Percentiles rank a stretch among this genome's conserved stretches.
Evolutionary conservation across 2,888 invertebrate genomes (phyloP).

Genomic region (Sussaba pulchella): DNA sequence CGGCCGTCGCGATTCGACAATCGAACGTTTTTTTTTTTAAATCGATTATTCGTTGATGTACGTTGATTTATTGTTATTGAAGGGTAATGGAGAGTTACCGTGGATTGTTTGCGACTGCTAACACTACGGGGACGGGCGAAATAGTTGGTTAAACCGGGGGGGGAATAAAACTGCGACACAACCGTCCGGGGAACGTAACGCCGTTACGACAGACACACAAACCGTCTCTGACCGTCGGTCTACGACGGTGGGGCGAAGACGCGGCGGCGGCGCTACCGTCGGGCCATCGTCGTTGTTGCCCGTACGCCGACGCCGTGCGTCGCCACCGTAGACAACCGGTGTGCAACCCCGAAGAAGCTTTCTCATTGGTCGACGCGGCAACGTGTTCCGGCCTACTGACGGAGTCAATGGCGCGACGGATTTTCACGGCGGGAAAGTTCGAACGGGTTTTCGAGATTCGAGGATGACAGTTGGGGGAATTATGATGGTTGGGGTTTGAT

Average conservation of each 20-base stretch:
- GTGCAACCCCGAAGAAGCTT: conserved; percentile 6
- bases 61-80: not conserved
- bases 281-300: conserved; percentile 53
- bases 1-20: not conserved
- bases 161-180: conserved; percentile 76
- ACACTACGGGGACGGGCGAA: conserved; percentile 34
- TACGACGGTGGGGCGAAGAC: conserved; percentile 71
- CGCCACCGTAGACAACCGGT: conserved; percentile 62
- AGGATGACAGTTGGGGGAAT: too few relatives aligned
- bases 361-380: conserved; percentile 54
- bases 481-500: too few relatives aligned
- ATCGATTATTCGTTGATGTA: not conserved
- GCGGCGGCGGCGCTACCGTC: conserved; percentile 74
- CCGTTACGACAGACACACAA: conserved; percentile 72
- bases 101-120: too few relatives aligned
- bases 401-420: conserved; percentile 37
- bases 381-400: conserved; percentile 55
- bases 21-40: not conserved
- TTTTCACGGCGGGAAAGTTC: not conserved
- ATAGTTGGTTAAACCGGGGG: conserved; percentile 21
- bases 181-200: conserved; percentile 64
- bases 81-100: too few relatives aligned
- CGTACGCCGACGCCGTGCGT: conserved; percentile 66
- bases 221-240: conserved; percentile 68
- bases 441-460: not conserved